Evolutionary conservation across 2,113 vertebrate species (phyloP), one percentile per base, ranked within the genome.

Genomic region (Sigmodon hispidus): DNA sequence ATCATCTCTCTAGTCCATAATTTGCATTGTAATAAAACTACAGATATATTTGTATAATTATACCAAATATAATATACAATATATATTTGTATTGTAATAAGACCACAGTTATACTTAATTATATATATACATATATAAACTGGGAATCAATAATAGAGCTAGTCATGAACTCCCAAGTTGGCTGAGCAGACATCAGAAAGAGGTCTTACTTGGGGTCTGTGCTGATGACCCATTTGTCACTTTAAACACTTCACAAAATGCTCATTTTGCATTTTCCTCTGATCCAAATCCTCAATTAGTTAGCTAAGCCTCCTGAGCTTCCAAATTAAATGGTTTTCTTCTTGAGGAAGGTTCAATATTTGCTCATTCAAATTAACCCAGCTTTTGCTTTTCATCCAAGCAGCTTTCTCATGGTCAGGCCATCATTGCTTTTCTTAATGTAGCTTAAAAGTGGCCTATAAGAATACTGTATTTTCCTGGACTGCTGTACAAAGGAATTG

Each of bases 281-380:
- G 63, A 91, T 36, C 12, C 61, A 83, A 87, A 91, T 81, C 84
- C 81, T 93, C 94, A 89, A 72, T 95, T 94, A 96, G 80, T 93
- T 67, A 34, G 75, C 61, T 90, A 89, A 93, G 31, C 61, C 63
- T 96, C 69, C 84, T 10, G 87, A 89, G 96, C 85, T 94, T 0
- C 43, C 89, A 67, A 87, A 93, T 97, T 94, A 79, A 76, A 95
- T 91, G 81, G 40, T 96, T 95, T 92, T 96, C 76, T 90, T 97
- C 81, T 87, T 86, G 3, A 92, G 80, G 91, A 79, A 95, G 57
- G 50, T 5, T 1, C 91, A 89, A 94, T 91, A 94, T 96, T 96
- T 95, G 89, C 95, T 95, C 94, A 63, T 96, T 97, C 94, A 86
- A 72, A 93, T 98, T 89, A 97, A 98, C 67, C 69, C 65, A 29